Conservation (phyloP, 2,888 invertebrate genomes). For the Cantharis flavilabris region DNA sequence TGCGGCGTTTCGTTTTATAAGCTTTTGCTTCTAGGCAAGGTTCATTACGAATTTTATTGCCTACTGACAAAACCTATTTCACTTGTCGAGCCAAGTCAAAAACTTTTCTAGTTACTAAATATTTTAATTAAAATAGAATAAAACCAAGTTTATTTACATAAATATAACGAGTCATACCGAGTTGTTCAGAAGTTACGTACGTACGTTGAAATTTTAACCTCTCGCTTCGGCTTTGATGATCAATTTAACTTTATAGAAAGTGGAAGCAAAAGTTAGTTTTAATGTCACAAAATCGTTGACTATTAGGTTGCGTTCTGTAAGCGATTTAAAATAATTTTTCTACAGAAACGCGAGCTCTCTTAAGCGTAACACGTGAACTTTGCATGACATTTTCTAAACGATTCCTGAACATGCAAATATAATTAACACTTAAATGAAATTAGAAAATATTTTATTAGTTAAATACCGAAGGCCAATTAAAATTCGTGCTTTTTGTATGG, state of each 20-base stretch:
- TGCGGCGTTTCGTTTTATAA: slow-evolving; percentile 7
- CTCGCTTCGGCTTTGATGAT: background rate
- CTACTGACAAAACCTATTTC: slow-evolving; percentile 8
- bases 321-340: slow-evolving; percentile 2
- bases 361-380: background rate
- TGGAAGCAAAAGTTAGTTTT: slow-evolving; percentile 3
- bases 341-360: background rate
- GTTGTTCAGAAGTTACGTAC: background rate
- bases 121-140: background rate
- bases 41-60: slow-evolving; percentile 17
- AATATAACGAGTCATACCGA: background rate
- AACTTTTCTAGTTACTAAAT: background rate
- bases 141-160: background rate
- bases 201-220: background rate
- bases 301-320: background rate
- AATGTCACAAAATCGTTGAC: slow-evolving; percentile 1
- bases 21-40: slow-evolving; percentile 8
- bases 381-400: background rate
- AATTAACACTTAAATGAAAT: background rate
- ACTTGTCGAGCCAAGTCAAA: background rate
- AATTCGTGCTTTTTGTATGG: background rate
- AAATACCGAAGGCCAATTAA: background rate
- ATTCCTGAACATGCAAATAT: background rate
- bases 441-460: background rate
- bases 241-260: background rate